A percentile compares a stretch with the other conserved stretches of the same genome.
Evolutionary conservation across 2,888 invertebrate species (phyloP).

Genomic region (Torymus aiolomorphi): DNA sequence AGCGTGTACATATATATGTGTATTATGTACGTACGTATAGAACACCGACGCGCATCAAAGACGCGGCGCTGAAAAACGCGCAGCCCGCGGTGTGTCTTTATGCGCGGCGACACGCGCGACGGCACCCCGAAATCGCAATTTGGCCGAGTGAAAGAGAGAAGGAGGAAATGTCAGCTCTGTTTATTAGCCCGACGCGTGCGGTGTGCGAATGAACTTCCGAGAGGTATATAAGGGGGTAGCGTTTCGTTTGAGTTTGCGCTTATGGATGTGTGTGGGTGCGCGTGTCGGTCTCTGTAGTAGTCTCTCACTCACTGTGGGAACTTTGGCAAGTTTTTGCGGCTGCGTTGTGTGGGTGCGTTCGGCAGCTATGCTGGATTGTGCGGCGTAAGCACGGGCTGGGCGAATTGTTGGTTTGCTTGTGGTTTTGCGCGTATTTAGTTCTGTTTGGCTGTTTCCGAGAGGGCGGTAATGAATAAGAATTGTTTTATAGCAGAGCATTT

Average conservation of each 20-base stretch:
- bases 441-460: no score
- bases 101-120: constrained; percentile 37
- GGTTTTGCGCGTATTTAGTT: no score
- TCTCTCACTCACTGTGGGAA: background rate
- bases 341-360: background rate
- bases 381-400: no score
- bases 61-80: background rate
- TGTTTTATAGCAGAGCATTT: no score
- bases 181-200: constrained; percentile 9
- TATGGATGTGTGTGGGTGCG: constrained; percentile 3
- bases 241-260: constrained; percentile 17
- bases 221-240: background rate
- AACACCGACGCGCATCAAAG: background rate
- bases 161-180: background rate
- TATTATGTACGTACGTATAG: background rate
- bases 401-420: no score
- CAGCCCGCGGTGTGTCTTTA: background rate
- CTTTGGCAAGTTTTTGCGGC: background rate
- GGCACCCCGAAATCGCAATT: constrained; percentile 29
- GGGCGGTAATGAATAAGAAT: no score
- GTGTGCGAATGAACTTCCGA: background rate
- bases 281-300: no score
- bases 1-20: background rate
- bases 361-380: no score
- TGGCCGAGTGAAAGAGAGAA: constrained; percentile 8